Evolutionary conservation across 2,113 vertebrate genomes (phyloP), one percentile per base, ranked within the genome.

Genomic region (Zosterops lateralis): DNA sequence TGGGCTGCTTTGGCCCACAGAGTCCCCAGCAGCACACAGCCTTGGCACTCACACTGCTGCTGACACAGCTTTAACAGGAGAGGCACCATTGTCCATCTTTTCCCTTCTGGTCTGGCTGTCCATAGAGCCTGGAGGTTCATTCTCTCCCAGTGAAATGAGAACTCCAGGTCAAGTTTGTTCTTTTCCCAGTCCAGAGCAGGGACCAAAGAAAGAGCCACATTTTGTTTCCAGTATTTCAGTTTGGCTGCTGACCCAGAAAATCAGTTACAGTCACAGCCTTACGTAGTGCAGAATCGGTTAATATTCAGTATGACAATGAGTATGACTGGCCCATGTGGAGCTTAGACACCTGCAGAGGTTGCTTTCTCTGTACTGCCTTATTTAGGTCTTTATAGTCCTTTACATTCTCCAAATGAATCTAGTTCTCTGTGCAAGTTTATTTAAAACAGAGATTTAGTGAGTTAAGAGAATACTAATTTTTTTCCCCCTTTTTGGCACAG

Each of bases 41-140:
- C 66, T 72, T 4, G 6, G 26, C 22, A 1, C 31, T 56, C 13
- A 4, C 8, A 6, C 13, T 3, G 1, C 32, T 80, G 29, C 54
- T 90, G 72, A 5, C 89, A 34, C 61, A 48, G 10, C 62, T 71
- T 14, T 22, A 28, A 11, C 31, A 38, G 34, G 26, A 65, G 44
- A 61, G 45, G 11, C 20, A 7, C 21, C 1, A 0, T 1, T 26
- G 50, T 5, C 14, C 4, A 1, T 15, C 13, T 31, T 50, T 68
- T 28, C 21, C 42, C 26, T 68, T 53, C 10, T 71, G 12, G 4
- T 47, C 20, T 51, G 13, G 4, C 3, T 90, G 32, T 70, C 34
- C 50, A 8, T 6, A 31, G 42, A 82, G 21, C 34, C 38, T 38
- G 32, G 20, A 54, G 40, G 11, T 66, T 89, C 48, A 29, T 29